A percentile compares a stretch with the other conserved stretches of the same genome.
Evolutionary conservation across 1,140 invertebrate species (phyloP).

Genomic region (Neodiprion virginianus): DNA sequence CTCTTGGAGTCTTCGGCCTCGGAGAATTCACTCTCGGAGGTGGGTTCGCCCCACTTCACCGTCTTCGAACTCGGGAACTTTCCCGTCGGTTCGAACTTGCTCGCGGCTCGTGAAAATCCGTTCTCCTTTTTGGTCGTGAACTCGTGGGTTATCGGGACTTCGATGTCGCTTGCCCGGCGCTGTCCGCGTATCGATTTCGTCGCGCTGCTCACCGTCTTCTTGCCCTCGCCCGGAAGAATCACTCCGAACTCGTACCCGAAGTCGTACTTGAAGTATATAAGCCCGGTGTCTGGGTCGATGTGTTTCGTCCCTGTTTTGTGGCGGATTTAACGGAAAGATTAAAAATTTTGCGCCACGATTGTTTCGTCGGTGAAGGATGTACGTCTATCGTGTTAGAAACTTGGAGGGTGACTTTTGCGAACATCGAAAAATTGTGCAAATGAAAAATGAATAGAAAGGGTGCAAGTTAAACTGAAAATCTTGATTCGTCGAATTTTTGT

Average conservation of each 20-base stretch:
- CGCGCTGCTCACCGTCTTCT: slow-evolving; percentile 60
- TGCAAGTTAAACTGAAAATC: no score
- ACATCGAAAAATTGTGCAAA: no score
- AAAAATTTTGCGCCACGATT: neutral
- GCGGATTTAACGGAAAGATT: neutral
- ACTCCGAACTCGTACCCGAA: slow-evolving; percentile 84
- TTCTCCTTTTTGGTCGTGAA: slow-evolving; percentile 51
- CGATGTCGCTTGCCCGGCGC: slow-evolving; percentile 63
- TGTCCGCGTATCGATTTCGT: slow-evolving; percentile 61
- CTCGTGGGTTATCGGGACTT: slow-evolving; percentile 71
- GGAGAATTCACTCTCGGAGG: slow-evolving; percentile 69
- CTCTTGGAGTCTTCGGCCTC: slow-evolving; percentile 60
- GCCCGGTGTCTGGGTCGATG: slow-evolving; percentile 76
- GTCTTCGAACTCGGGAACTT: slow-evolving; percentile 50
- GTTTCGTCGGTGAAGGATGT: neutral
- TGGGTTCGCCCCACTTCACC: slow-evolving; percentile 69
- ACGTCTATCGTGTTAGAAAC: neutral
- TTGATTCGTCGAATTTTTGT: no score
- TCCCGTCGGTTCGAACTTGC: slow-evolving; percentile 42
- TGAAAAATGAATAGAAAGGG: no score
- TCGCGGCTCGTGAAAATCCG: slow-evolving; percentile 24
- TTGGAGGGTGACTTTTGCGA: neutral
- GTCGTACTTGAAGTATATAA: slow-evolving; percentile 85
- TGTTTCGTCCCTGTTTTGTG: slow-evolving; percentile 72
- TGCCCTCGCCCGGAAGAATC: slow-evolving; percentile 72